These are phyloP conservation scores for Charadrius vociferus DNA, from an alignment of 2,113 vertebrate genomes.

Conservation along the genomic window DNA sequence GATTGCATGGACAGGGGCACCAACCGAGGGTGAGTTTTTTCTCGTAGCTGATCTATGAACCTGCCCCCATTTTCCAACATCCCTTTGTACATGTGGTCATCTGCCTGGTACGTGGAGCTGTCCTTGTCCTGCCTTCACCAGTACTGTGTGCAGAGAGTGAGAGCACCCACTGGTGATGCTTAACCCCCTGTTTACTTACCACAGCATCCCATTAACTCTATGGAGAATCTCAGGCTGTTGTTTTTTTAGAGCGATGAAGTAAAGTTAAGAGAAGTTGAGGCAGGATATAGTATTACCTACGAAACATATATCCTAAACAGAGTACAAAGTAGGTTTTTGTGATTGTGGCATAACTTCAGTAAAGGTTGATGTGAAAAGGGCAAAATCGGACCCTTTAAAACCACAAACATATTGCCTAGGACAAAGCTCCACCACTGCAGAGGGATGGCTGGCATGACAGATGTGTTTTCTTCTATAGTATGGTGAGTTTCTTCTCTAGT, in stretches of 20 bases:
- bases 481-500: background rate
- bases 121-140: background rate
- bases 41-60: background rate
- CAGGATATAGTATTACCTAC: background rate
- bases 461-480: background rate
- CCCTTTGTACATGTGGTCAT: background rate
- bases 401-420: too few species aligned
- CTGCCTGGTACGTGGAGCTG: background rate
- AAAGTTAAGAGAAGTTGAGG: background rate
- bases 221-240: background rate
- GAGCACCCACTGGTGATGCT: background rate
- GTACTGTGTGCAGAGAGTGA: background rate
- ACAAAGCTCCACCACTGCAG: background rate
- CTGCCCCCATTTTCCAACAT: background rate
- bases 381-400: background rate
- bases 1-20: background rate
- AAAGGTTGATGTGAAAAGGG: background rate
- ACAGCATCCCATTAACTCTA: background rate
- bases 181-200: background rate
- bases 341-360: background rate
- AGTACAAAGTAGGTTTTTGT: background rate
- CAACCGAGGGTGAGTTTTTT: background rate
- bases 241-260: background rate
- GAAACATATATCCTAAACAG: background rate
- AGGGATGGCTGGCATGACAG: background rate